Percentiles rank a stretch among this genome's conserved stretches.
Conservation (phyloP, 2,888 invertebrate genomes). For the Neuroscelio doddi region DNA sequence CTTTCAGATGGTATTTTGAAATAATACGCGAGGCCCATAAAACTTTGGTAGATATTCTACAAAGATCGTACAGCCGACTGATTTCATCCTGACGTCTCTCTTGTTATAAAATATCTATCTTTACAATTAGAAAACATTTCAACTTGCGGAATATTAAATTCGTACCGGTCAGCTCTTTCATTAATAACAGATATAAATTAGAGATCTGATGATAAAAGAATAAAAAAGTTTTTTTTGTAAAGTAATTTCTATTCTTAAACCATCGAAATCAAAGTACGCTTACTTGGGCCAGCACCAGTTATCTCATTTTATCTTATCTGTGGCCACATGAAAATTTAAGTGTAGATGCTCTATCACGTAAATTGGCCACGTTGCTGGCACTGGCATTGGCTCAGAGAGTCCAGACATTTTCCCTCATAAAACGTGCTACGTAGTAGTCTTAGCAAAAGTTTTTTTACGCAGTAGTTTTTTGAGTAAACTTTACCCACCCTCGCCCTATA, state of each 20-base stretch:
- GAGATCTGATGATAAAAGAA: neutral
- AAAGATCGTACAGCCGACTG: no score
- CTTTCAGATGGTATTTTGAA: no score
- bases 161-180: neutral
- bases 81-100: no score
- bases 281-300: neutral
- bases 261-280: neutral
- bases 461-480: no score
- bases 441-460: no score
- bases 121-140: neutral
- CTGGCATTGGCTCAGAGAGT: neutral
- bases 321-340: neutral
- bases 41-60: no score
- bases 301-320: neutral
- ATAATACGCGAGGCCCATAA: no score
- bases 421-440: no score
- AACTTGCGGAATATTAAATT: neutral
- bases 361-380: neutral
- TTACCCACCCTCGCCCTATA: no score
- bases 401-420: neutral
- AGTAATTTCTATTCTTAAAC: neutral
- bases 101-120: no score
- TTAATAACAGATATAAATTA: neutral
- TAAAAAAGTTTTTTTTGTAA: neutral
- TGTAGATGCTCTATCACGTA: neutral